Evolutionary conservation across 1,140 invertebrate genomes (phyloP).

Genomic region (Whitmania pigra): DNA sequence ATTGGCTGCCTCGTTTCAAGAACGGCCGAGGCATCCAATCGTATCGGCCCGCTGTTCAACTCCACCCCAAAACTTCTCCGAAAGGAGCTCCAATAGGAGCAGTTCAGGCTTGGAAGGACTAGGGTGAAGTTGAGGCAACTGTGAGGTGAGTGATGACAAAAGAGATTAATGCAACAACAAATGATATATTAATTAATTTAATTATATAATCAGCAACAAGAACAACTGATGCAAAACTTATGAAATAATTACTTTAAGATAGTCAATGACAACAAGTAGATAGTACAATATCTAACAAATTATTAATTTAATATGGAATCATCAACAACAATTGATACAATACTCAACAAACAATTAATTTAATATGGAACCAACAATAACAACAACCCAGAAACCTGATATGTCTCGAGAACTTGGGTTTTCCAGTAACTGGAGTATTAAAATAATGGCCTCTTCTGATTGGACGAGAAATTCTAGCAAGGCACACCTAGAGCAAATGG

Average conservation of each 20-base stretch:
- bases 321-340: neutral
- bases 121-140: conserved; percentile 70
- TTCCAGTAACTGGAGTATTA: conserved; percentile 64
- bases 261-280: neutral
- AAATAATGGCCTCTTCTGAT: conserved; percentile 79
- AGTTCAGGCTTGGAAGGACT: conserved; percentile 74
- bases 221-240: too few species aligned
- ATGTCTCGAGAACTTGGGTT: conserved; percentile 80
- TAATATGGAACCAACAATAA: too few species aligned
- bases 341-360: too few species aligned
- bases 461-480: conserved; percentile 86
- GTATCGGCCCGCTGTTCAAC: conserved; percentile 68
- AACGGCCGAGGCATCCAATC: conserved; percentile 28
- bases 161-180: neutral
- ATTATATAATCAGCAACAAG: too few species aligned
- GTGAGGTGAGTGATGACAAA: conserved; percentile 24
- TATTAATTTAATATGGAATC: too few species aligned
- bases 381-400: too few species aligned
- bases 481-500: conserved; percentile 52
- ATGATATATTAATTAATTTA: neutral
- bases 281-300: too few species aligned
- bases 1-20: neutral
- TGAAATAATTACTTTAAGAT: too few species aligned
- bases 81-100: conserved; percentile 96
- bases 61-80: conserved; percentile 87